Evolutionary conservation across 2,797 vertebrate species (phyloP).

Genomic region (Sphaeramia orbicularis): DNA sequence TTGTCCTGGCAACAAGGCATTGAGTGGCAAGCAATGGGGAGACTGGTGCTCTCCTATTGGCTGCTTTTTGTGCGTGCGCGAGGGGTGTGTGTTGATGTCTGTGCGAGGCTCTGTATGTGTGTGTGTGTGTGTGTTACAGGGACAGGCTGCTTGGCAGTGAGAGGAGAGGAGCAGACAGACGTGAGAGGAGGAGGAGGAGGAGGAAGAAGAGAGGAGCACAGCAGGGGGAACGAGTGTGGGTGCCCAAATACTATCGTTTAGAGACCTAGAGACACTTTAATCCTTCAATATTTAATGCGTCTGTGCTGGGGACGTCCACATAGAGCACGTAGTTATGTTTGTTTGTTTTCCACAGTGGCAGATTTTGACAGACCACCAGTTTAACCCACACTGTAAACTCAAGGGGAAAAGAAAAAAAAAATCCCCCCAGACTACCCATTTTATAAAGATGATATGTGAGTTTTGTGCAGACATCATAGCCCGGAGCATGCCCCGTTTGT

Average conservation of each 20-base stretch:
- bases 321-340: slow-evolving; percentile 35
- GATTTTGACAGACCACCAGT: slow-evolving; percentile 39
- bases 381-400: slow-evolving; percentile 39
- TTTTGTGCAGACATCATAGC: slow-evolving; percentile 50
- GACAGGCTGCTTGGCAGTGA: slow-evolving; percentile 76
- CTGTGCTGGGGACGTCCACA: slow-evolving; percentile 40
- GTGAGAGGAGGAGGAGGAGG: slow-evolving; percentile 48
- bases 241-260: slow-evolving; percentile 71
- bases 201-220: slow-evolving; percentile 52
- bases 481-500: slow-evolving; percentile 52
- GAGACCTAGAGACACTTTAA: slow-evolving; percentile 64
- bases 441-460: slow-evolving; percentile 51
- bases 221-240: slow-evolving; percentile 60
- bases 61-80: slow-evolving; percentile 60
- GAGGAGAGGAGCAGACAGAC: slow-evolving; percentile 79
- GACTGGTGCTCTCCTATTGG: slow-evolving; percentile 86
- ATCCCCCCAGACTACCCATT: slow-evolving; percentile 17
- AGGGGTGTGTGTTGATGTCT: slow-evolving; percentile 40
- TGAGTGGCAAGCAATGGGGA: slow-evolving; percentile 88
- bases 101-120: slow-evolving; percentile 19
- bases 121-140: slow-evolving; percentile 66
- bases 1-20: slow-evolving; percentile 88
- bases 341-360: slow-evolving; percentile 41
- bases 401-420: not conserved
- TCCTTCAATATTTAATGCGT: slow-evolving; percentile 72